These are phyloP conservation scores for Syrista parreyssii DNA, from an alignment of 2,888 invertebrate species.

Conservation along the genomic window DNA sequence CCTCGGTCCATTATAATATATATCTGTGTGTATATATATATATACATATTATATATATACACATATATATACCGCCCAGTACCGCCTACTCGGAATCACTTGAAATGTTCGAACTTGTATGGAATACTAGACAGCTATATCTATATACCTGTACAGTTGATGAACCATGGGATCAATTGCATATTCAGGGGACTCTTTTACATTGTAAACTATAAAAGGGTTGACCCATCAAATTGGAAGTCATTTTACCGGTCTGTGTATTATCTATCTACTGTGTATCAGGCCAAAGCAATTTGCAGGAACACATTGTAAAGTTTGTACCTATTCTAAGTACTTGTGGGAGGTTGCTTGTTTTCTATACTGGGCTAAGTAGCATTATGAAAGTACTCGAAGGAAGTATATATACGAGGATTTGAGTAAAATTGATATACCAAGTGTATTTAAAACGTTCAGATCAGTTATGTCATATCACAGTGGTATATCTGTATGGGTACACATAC, in stretches of 20 bases:
- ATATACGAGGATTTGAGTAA: background rate
- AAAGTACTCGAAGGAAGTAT: background rate
- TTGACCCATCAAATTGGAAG: background rate
- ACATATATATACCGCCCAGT: conserved; percentile 18
- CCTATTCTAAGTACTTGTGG: background rate
- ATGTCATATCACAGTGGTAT: too few species aligned
- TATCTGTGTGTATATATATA: too few species aligned
- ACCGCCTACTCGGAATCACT: conserved; percentile 36
- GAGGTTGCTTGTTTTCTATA: background rate
- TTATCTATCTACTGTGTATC: background rate
- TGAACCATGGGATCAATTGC: background rate
- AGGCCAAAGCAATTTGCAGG: background rate
- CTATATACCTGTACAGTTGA: background rate
- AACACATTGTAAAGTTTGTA: background rate
- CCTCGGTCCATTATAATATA: conserved; percentile 22
- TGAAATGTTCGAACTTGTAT: conserved; percentile 30
- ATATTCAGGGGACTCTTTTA: background rate
- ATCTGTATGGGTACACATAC: too few species aligned
- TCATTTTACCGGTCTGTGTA: background rate
- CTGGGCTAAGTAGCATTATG: background rate
- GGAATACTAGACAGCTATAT: background rate
- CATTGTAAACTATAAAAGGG: background rate
- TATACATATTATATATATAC: too few species aligned
- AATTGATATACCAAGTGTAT: background rate
- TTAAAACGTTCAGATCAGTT: background rate